Base-by-base conservation (phyloP, 37 sponge, comb jelly and placozoan genomes). In the Ianthella basta region DNA sequence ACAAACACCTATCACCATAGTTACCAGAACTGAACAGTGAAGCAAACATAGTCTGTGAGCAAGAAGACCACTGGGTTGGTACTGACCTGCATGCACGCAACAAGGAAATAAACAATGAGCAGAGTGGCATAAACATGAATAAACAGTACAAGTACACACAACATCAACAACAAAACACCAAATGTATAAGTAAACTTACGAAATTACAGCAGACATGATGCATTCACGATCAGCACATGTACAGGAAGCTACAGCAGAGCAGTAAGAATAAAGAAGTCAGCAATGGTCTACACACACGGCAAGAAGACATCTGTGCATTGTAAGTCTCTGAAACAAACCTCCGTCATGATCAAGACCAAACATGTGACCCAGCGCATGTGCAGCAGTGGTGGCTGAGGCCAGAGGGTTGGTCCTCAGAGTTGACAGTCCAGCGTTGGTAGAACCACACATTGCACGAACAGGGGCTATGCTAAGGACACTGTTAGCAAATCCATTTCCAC, bases 281-380 rank as follows among this genome's bases (percentile, higher is more conserved):
- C 23, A 30, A 0, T 40, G 80, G 0, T 12, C 50, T 44, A 8
- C n/a, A n/a, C n/a, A n/a, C n/a, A 44, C 50, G 8, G 3, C 50
- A 44, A 44, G 50, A 44, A 8, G 8, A 8, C 50, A 44, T 44
- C 50, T 3, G 50, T 44, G 50, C 50, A 44, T 44, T 44, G 50
- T 8, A 44, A 10, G 50, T 44, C 50, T 44, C 6, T 44, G 3
- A 44, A 44, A 44, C 50, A 8, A 44, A 44, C 41, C 15, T 33
- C 37, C 41, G 16, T 38, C 81, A 67, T 94, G 95, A 4, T 25
- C 40, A 87, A 94, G 85, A 56, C 84, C 78, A n/a, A 91, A 89
- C 35, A 85, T 87, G 67, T 94, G 95, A 23, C 95, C 95, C 83
- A 94, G 41, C 55, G 91, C 95, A 74, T 94, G 95, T 20, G 95